Conservation (phyloP, 2,888 invertebrate species). For the Tromatobia lineatoria region DNA sequence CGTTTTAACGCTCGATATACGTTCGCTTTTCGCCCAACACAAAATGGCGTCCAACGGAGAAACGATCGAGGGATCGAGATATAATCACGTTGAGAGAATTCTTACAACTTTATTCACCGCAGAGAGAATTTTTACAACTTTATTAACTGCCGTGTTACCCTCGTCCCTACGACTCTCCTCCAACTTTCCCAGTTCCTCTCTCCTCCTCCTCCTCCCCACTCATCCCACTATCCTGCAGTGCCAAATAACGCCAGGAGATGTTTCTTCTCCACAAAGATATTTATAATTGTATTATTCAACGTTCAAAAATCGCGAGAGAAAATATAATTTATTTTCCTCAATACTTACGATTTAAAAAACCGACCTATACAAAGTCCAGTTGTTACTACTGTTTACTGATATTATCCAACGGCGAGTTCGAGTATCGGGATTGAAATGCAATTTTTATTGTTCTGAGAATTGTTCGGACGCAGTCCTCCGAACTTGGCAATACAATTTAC, state of each 20-base stretch:
- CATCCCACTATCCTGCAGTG: neutral
- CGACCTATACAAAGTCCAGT: too few species aligned
- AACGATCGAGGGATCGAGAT: slow-evolving; percentile 36
- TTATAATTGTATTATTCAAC: neutral
- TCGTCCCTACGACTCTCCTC: too few species aligned
- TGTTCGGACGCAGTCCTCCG: neutral
- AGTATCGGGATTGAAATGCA: slow-evolving; percentile 26
- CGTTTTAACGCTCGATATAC: slow-evolving; percentile 14
- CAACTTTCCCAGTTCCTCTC: too few species aligned
- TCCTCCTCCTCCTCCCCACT: too few species aligned
- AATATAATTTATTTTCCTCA: too few species aligned
- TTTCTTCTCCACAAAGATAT: neutral
- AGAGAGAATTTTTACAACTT: slow-evolving; percentile 16
- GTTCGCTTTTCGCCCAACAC: slow-evolving; percentile 47
- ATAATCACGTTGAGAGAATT: slow-evolving; percentile 5
- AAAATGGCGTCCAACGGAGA: slow-evolving; percentile 59
- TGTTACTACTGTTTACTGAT: too few species aligned
- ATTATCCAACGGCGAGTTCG: neutral
- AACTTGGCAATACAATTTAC: too few species aligned
- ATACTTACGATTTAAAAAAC: too few species aligned
- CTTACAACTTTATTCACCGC: neutral
- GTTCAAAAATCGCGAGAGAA: too few species aligned
- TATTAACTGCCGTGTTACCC: neutral
- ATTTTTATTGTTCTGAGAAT: slow-evolving; percentile 28
- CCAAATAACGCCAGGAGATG: neutral